Percentiles rank a stretch among this genome's conserved stretches.
phyloP scores from a whole-genome alignment of 2,888 invertebrate species.

The Mimas tiliae region DNA sequence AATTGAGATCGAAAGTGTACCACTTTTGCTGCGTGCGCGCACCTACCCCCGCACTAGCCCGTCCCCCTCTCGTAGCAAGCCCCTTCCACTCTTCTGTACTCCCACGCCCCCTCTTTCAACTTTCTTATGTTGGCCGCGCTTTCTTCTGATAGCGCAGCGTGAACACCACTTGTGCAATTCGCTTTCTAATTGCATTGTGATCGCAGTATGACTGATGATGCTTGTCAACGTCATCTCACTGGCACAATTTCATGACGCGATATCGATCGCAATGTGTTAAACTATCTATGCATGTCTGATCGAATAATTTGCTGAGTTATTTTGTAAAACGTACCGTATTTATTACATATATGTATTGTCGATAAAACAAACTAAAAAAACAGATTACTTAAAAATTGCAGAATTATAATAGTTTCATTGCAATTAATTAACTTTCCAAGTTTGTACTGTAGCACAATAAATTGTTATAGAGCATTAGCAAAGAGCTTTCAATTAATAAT shows the following conservation, averaged over 20 bases:
- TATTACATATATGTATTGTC: not conserved
- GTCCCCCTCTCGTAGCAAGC: constrained; percentile 59
- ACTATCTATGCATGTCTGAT: not conserved
- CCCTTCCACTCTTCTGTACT: constrained; percentile 38
- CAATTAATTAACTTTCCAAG: too few species aligned
- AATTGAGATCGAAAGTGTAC: constrained; percentile 83
- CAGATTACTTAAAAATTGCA: too few species aligned
- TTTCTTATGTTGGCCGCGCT: constrained; percentile 79
- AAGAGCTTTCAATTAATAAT: not conserved
- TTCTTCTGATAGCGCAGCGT: constrained; percentile 68
- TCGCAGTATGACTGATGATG: constrained; percentile 69
- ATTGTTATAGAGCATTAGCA: not conserved
- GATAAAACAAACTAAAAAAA: not conserved
- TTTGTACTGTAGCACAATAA: too few species aligned
- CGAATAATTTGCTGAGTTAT: not conserved
- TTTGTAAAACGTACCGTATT: not conserved
- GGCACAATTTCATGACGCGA: constrained; percentile 65
- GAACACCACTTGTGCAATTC: constrained; percentile 76
- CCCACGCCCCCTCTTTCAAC: constrained; percentile 55
- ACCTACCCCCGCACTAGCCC: constrained; percentile 49
- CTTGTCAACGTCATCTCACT: constrained; percentile 68
- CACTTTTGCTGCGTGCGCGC: constrained; percentile 81
- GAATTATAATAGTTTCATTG: too few species aligned
- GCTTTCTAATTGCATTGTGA: constrained; percentile 84
- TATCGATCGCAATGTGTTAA: constrained; percentile 1